A percentile compares a stretch with the other conserved stretches of the same genome.
These are phyloP conservation scores for Odocoileus hemionus DNA, from an alignment of 2,113 vertebrate species.

Conservation along the genomic window DNA sequence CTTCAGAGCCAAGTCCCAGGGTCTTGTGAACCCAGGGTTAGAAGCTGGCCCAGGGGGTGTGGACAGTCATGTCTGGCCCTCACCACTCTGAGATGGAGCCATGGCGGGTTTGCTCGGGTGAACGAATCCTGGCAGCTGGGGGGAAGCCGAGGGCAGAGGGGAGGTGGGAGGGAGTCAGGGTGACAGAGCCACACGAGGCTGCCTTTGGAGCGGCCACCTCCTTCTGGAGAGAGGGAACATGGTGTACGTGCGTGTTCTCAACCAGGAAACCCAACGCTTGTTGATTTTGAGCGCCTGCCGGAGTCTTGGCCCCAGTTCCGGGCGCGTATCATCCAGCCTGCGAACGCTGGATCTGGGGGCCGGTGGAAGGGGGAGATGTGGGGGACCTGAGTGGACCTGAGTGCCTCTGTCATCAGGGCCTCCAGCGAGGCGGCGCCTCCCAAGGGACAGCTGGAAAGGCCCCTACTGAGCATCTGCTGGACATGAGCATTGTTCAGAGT, in stretches of 20 bases:
- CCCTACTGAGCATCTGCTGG: background rate
- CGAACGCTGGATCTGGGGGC: background rate
- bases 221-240: conserved; percentile 2
- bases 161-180: background rate
- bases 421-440: accelerated
- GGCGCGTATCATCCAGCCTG: background rate
- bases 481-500: no score
- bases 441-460: background rate
- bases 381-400: background rate
- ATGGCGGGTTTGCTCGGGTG: background rate
- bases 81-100: accelerated
- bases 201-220: background rate
- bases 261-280: conserved; percentile 46
- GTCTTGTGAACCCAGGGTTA: background rate
- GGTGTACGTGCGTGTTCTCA: conserved; percentile 25
- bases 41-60: background rate
- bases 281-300: conserved; percentile 36
- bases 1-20: background rate
- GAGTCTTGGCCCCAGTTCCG: conserved; percentile 10
- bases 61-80: background rate
- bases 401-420: background rate
- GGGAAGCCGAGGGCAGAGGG: background rate
- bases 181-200: background rate
- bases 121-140: background rate
- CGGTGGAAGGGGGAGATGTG: background rate